A percentile compares a stretch with the other conserved stretches of the same genome.
These are phyloP conservation scores for Mesorhabditis sp. DNA, from an alignment of 2,888 invertebrate species.

Conservation along the genomic window DNA sequence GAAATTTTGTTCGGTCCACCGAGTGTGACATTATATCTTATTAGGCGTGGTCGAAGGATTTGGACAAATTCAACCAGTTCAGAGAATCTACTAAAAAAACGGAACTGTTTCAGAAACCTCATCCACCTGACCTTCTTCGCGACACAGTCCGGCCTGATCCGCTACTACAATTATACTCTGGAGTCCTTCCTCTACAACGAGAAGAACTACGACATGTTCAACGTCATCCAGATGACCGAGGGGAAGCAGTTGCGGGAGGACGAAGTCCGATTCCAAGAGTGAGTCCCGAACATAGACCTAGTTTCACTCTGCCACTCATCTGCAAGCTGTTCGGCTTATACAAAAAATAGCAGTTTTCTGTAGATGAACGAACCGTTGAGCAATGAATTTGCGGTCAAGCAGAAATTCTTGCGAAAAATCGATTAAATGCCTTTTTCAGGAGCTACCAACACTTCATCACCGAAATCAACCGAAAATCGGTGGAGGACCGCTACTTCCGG, in stretches of 20 bases:
- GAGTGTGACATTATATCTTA: no score
- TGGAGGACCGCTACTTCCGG: slow-evolving; percentile 54
- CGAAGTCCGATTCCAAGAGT: background rate
- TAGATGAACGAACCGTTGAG: background rate
- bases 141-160: slow-evolving; percentile 54
- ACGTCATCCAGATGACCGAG: slow-evolving; percentile 18
- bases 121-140: slow-evolving; percentile 55
- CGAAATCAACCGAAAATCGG: slow-evolving; percentile 46
- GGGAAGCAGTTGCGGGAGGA: slow-evolving; percentile 2
- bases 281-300: no score
- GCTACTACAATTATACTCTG: slow-evolving; percentile 44
- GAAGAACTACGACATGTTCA: slow-evolving; percentile 29
- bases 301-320: no score
- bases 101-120: slow-evolving; percentile 48
- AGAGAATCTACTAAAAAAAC: no score
- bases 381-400: no score
- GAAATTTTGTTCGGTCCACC: no score
- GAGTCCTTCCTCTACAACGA: slow-evolving; percentile 38
- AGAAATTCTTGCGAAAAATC: no score
- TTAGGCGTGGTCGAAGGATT: no score
- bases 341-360: no score
- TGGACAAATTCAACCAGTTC: no score
- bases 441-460: slow-evolving; percentile 55
- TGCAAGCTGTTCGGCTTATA: no score
- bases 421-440: slow-evolving; percentile 21